These are phyloP conservation scores for Limosa lapponica DNA, from an alignment of 2,797 vertebrate genomes.

Conservation along the genomic window DNA sequence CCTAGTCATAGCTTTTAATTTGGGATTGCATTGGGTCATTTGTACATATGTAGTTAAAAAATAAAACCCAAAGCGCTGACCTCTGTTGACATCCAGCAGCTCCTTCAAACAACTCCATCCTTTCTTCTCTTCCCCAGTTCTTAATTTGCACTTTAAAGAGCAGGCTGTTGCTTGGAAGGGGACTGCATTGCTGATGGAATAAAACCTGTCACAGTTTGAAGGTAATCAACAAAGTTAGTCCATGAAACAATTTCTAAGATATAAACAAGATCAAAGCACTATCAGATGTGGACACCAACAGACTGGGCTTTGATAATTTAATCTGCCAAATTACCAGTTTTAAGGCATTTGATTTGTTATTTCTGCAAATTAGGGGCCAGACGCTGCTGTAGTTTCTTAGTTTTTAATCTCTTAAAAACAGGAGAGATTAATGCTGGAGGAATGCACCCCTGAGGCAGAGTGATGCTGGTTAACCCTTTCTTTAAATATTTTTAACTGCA, in stretches of 20 bases:
- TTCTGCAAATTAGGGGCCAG: slow-evolving; percentile 33
- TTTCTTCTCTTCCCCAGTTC: slow-evolving; percentile 1
- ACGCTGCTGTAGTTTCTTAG: not conserved
- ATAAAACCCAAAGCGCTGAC: not conserved
- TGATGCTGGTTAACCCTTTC: slow-evolving; percentile 12
- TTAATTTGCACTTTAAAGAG: slow-evolving; percentile 63
- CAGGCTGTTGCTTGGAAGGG: not conserved
- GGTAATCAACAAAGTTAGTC: slow-evolving; percentile 59
- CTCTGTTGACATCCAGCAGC: not conserved
- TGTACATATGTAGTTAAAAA: not conserved
- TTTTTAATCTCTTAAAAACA: slow-evolving; percentile 42
- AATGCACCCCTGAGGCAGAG: not conserved
- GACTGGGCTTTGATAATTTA: slow-evolving; percentile 50
- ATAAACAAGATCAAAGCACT: slow-evolving; percentile 44
- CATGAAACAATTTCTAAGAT: slow-evolving; percentile 55
- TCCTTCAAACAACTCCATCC: slow-evolving; percentile 17
- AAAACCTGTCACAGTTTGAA: slow-evolving; percentile 60
- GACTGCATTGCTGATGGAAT: slow-evolving; percentile 20
- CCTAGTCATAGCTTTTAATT: not conserved
- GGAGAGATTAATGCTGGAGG: not conserved
- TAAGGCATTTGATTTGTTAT: slow-evolving; percentile 44
- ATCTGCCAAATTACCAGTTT: slow-evolving; percentile 56
- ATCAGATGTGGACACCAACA: slow-evolving; percentile 32
- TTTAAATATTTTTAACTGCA: not conserved
- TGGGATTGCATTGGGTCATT: not conserved